Percentiles rank a stretch among this genome's conserved stretches.
Conservation (phyloP, 2,113 vertebrate species). For the Saccopteryx bilineata region DNA sequence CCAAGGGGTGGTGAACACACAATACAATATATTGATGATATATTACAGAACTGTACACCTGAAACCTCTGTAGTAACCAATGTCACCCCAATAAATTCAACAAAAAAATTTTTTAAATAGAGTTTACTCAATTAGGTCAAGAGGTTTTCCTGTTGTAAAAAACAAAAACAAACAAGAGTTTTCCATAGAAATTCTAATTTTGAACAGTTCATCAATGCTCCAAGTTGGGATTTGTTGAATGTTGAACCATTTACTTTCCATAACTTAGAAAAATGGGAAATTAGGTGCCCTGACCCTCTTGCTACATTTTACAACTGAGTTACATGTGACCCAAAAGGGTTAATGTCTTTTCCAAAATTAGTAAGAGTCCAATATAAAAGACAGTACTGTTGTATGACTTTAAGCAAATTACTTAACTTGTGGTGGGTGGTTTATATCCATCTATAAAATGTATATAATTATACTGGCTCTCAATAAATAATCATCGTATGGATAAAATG, state of each 20-base stretch:
- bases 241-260: background rate
- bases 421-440: background rate
- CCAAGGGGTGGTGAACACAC: too few species aligned
- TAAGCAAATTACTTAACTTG: background rate
- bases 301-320: background rate
- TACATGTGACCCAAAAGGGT: background rate
- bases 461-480: background rate
- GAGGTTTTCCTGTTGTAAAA: too few species aligned
- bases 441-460: background rate
- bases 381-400: background rate
- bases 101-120: too few species aligned
- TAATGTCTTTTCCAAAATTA: background rate
- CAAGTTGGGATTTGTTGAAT: background rate
- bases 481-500: background rate
- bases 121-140: too few species aligned
- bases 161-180: too few species aligned
- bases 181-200: background rate
- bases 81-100: too few species aligned
- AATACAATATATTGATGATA: too few species aligned
- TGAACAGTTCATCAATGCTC: background rate
- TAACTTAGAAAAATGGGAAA: background rate
- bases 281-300: accelerated
- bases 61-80: too few species aligned
- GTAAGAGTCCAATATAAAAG: background rate
- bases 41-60: too few species aligned